phyloP scores from a whole-genome alignment of 2,113 vertebrate species.

The Crotalus helleri region DNA sequence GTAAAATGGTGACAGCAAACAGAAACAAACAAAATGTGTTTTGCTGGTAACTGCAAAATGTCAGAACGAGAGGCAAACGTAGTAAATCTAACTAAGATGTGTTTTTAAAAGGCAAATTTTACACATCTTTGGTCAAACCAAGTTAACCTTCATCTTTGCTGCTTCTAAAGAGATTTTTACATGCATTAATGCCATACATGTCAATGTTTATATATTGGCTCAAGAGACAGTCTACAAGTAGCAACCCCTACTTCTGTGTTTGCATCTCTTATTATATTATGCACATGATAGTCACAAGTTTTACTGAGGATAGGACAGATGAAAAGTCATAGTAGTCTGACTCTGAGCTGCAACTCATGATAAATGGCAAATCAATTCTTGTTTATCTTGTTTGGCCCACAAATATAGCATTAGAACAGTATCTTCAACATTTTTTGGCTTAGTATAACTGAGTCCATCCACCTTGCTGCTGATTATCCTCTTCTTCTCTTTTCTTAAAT shows the following conservation, averaged over 20 bases:
- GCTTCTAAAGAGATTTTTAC: background rate
- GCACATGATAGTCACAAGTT: background rate
- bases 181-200: background rate
- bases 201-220: background rate
- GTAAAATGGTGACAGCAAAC: slow-evolving; percentile 22
- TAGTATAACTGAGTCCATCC: background rate
- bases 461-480: background rate
- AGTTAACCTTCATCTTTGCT: background rate
- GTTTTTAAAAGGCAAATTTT: background rate
- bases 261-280: background rate
- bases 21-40: slow-evolving; percentile 22
- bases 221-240: background rate
- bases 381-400: background rate
- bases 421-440: background rate
- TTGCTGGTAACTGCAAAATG: slow-evolving; percentile 17
- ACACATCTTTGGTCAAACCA: background rate
- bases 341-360: background rate
- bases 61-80: slow-evolving; percentile 9
- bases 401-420: background rate
- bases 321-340: background rate
- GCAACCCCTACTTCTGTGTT: background rate
- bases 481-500: background rate
- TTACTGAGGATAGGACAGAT: background rate
- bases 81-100: background rate
- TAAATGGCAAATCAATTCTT: background rate